Base-by-base conservation (phyloP, 1,140 invertebrate species). In the Diorhabda elongata region DNA sequence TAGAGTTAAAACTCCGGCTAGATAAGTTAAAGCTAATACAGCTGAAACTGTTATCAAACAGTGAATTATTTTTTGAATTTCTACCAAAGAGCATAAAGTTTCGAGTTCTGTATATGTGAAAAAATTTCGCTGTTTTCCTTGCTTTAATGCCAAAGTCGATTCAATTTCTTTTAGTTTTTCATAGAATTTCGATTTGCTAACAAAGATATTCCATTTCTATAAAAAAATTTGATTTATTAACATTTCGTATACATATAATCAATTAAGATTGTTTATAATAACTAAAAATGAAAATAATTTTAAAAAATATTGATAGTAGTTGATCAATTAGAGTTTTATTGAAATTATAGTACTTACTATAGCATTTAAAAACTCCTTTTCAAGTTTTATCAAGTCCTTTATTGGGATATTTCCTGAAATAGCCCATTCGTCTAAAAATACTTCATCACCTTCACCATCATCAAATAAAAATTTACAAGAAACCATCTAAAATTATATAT, bases 381-480 rank as follows among this genome's bases (percentile, higher is more conserved):
- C 96, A 61, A 97, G 83, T 80, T 88, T 82, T 82, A 96, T 95
- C 5, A 98, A 84, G 74, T 92, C 87, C 61, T 87, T 84, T 5
- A 91, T 80, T 62, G 89, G 87, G 63, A 97, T 82, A 67, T 90
- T 88, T 5, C 88, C 91, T 42, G 92, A 91, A 56, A 86, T 84
- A 52, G 95, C 94, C 95, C 95, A 98, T 84, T 96, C 92, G 66
- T 87, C 86, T 77, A 95, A 91, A 77, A 92, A 91, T 64, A 96
- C 92, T 81, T 94, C 92, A 78, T 94, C 92, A 73, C 93, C 90
- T 82, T 94, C 92, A 63, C 95, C 95, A 81, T 95, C 91, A 79
- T 97, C 96, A 80, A 94, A 90, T 74, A 97, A 84, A 82, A 95
- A 97, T 85, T 98, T 98, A 75, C 93, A 95, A 43, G 95, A 95